Percentiles rank a stretch among this genome's conserved stretches.
Conservation (phyloP, 2,888 invertebrate genomes). For the Myopa testacea region DNA sequence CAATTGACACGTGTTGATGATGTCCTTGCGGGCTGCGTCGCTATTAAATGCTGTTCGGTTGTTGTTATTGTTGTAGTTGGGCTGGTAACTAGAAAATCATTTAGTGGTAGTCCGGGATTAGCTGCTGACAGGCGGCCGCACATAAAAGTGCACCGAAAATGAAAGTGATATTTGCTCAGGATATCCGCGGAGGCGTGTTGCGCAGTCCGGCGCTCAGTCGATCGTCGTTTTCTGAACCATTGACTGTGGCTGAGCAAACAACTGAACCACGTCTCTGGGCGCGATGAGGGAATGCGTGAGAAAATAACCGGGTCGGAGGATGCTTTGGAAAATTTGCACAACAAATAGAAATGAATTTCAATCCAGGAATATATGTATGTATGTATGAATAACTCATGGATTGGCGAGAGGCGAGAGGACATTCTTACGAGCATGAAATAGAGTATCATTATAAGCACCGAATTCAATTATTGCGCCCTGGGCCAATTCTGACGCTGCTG, state of each 20-base stretch:
- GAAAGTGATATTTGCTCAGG: slow-evolving; percentile 63
- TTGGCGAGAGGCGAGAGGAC: not conserved
- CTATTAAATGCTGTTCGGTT: slow-evolving; percentile 49
- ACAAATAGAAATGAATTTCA: slow-evolving; percentile 65
- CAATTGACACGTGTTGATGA: slow-evolving; percentile 61
- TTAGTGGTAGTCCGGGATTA: slow-evolving; percentile 65
- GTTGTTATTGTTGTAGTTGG: slow-evolving; percentile 38
- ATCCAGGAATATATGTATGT: slow-evolving; percentile 33
- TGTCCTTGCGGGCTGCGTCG: slow-evolving; percentile 48
- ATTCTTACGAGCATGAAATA: not conserved
- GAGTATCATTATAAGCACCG: not conserved
- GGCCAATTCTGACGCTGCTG: not conserved
- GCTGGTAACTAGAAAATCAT: slow-evolving; percentile 63
- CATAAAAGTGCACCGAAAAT: slow-evolving; percentile 46
- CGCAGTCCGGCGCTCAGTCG: not conserved
- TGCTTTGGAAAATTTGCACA: slow-evolving; percentile 61
- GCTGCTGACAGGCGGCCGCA: slow-evolving; percentile 57
- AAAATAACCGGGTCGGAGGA: not conserved
- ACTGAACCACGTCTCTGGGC: not conserved
- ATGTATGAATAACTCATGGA: slow-evolving; percentile 36
- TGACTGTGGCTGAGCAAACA: slow-evolving; percentile 17
- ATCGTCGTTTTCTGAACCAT: slow-evolving; percentile 15
- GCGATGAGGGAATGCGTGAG: slow-evolving; percentile 23
- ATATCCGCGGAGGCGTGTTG: slow-evolving; percentile 13
- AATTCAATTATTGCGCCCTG: not conserved